Percentiles rank a stretch among this genome's conserved stretches.
Conservation (phyloP, 2,888 invertebrate genomes). For the Eristalis tenax region DNA sequence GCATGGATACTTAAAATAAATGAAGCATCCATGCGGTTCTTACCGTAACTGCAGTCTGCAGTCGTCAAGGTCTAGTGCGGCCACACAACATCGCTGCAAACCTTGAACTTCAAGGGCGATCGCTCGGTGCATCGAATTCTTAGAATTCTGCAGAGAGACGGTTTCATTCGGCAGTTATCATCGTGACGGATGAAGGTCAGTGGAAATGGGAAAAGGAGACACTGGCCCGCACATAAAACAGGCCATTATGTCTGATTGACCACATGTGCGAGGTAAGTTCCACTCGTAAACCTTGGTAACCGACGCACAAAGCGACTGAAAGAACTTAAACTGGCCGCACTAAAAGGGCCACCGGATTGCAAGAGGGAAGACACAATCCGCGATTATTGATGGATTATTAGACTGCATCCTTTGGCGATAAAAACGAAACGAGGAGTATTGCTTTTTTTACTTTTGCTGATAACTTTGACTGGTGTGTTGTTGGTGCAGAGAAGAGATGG, state of each 20-base stretch:
- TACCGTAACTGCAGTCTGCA: not conserved
- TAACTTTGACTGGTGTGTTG: not conserved
- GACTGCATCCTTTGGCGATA: not conserved
- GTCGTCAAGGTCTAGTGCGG: slow-evolving; percentile 10
- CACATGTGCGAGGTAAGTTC: slow-evolving; percentile 16
- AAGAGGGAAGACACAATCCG: not conserved
- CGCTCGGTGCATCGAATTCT: slow-evolving; percentile 14
- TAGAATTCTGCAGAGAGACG: slow-evolving; percentile 4
- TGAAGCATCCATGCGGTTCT: not conserved
- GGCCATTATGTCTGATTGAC: slow-evolving; percentile 11
- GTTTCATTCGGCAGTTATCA: slow-evolving; percentile 1
- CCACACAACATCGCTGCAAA: not conserved
- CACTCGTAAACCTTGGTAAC: slow-evolving; percentile 20
- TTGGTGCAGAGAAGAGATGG: no score
- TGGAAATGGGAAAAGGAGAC: slow-evolving; percentile 28
- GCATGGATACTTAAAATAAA: slow-evolving; percentile 1
- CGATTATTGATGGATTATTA: not conserved
- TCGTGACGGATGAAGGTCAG: slow-evolving; percentile 39
- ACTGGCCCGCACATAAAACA: slow-evolving; percentile 30
- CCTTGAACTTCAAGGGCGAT: slow-evolving; percentile 11
- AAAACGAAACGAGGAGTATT: not conserved
- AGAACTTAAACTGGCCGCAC: not conserved
- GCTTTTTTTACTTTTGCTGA: not conserved
- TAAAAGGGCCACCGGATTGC: not conserved
- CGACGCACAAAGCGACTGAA: not conserved